phyloP scores from a whole-genome alignment of 2,888 invertebrate genomes.

The Electrophaes corylata region DNA sequence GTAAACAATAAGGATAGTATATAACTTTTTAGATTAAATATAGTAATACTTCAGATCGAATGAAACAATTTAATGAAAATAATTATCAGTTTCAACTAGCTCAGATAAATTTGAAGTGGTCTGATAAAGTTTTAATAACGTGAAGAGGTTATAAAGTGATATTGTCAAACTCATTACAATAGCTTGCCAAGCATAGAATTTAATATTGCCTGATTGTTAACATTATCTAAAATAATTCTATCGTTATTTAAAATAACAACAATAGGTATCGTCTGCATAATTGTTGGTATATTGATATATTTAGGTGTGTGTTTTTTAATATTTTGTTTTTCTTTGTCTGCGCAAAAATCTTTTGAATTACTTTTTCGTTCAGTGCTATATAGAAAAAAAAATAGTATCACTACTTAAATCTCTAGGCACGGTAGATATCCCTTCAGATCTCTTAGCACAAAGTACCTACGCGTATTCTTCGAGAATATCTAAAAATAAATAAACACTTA shows the following conservation, averaged over 20 bases:
- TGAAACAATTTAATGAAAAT: neutral
- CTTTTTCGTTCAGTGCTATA: too few relatives aligned
- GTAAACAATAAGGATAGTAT: neutral
- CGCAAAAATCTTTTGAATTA: too few relatives aligned
- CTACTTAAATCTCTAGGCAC: too few relatives aligned
- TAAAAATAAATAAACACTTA: too few relatives aligned
- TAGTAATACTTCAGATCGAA: neutral
- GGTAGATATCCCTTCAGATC: too few relatives aligned
- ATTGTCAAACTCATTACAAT: slow-evolving; percentile 26
- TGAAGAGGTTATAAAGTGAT: slow-evolving; percentile 31
- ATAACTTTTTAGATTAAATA: neutral
- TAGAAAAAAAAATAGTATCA: too few relatives aligned
- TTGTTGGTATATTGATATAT: too few relatives aligned
- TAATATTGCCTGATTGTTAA: neutral
- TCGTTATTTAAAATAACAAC: neutral
- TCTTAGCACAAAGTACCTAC: too few relatives aligned
- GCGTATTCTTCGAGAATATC: too few relatives aligned
- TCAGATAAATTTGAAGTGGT: slow-evolving; percentile 27
- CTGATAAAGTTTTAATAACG: slow-evolving; percentile 29
- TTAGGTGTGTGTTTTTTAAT: too few relatives aligned
- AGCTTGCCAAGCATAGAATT: slow-evolving; percentile 20
- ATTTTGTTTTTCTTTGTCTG: too few relatives aligned
- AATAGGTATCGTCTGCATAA: neutral
- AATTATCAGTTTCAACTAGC: slow-evolving; percentile 2
- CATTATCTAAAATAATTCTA: slow-evolving; percentile 14